phyloP scores from a whole-genome alignment of 2,797 vertebrate species.

The Decapterus maruadsi region DNA sequence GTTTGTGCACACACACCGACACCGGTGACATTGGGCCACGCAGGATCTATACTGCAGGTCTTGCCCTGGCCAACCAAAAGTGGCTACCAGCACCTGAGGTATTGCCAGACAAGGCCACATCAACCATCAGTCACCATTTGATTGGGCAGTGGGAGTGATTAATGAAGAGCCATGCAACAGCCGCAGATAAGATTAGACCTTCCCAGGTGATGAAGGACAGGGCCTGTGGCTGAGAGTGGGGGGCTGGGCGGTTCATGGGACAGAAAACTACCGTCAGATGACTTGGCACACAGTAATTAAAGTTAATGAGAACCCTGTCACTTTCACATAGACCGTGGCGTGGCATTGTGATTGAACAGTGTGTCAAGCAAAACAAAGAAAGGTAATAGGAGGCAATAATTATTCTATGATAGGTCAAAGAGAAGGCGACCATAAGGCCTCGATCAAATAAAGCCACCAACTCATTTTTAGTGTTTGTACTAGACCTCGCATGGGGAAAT shows the following conservation, averaged over 20 bases:
- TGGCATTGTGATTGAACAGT: slow-evolving; percentile 51
- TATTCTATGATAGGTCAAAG: slow-evolving; percentile 55
- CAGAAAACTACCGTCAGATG: slow-evolving; percentile 62
- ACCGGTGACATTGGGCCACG: slow-evolving; percentile 11
- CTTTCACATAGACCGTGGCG: slow-evolving; percentile 47
- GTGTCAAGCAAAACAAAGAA: slow-evolving; percentile 62
- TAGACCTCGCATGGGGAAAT: neutral
- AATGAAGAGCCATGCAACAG: slow-evolving; percentile 78
- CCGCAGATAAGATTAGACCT: slow-evolving; percentile 83
- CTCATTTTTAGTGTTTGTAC: slow-evolving; percentile 36
- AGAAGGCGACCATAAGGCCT: slow-evolving; percentile 25
- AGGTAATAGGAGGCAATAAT: slow-evolving; percentile 54
- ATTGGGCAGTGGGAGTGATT: slow-evolving; percentile 80
- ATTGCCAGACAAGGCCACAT: slow-evolving; percentile 74
- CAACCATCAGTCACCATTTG: slow-evolving; percentile 78
- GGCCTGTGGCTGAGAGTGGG: slow-evolving; percentile 39
- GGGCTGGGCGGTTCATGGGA: slow-evolving; percentile 49
- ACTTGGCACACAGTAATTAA: slow-evolving; percentile 72
- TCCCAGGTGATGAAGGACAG: slow-evolving; percentile 81
- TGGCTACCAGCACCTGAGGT: slow-evolving; percentile 50
- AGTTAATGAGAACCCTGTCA: slow-evolving; percentile 71
- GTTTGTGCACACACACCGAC: slow-evolving; percentile 35
- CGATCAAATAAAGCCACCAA: slow-evolving; percentile 39
- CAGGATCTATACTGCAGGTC: slow-evolving; percentile 37
- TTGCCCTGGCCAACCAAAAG: slow-evolving; percentile 27